Base-by-base conservation (phyloP, 2,888 invertebrate species). In the Polyommatus iphigenia region DNA sequence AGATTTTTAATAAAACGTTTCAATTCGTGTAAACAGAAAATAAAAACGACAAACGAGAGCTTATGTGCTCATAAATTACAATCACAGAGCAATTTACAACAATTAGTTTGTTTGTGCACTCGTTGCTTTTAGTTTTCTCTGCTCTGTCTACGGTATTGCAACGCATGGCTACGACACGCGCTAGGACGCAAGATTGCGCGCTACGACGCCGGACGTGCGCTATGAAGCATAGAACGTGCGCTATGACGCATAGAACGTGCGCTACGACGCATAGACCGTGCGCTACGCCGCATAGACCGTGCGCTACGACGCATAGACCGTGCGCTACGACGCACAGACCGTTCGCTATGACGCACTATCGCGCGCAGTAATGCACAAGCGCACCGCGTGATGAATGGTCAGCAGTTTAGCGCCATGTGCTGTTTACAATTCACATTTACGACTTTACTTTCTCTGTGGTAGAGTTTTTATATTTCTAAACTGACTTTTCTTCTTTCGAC, bases 11-110 rank as follows among this genome's bases (percentile, higher is more conserved):
- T 67, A 67, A 67, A 67, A 18, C 29, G 67, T 67, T 67, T 67
- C 29, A 15, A 67, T 6, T 67, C 15, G 67, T 29, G 29, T 29
- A 67, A 67, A 67, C 67, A 67, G 67, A 29, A 67, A 67, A 67
- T 67, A 67, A 32, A 62, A 62, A 24, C 67, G 29, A 32, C 29
- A 67, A 67, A 67, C 67, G 15, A 32, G 67, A 29, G 67, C 29
- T 67, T 67, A 67, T 67, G 67, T 67, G 29, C 67, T 67, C 32
- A 67, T 67, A 67, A 67, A 67, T 67, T 29, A 67, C 67, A 67
- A 32, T 67, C 67, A 67, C 67, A 67, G 67, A 18, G 67, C 67
- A 67, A 67, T 67, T 67, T 67, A 32, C 67, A 67, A 67, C 67
- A 29, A 67, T 67, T 67, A 67, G 67, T 32, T 67, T 67, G 67